phyloP scores from a whole-genome alignment of 2,888 invertebrate genomes.

The Pandemis corylana region DNA sequence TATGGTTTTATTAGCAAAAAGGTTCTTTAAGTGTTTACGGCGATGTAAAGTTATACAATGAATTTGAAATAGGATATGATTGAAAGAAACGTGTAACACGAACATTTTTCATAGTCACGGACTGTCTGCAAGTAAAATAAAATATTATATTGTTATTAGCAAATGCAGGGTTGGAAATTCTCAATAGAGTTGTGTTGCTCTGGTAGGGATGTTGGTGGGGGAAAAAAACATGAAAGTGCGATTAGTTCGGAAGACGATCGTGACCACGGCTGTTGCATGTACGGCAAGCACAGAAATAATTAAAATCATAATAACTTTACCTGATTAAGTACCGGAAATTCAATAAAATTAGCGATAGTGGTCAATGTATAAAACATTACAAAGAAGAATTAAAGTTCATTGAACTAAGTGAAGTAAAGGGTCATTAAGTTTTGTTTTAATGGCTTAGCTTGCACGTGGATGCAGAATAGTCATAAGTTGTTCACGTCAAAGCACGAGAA shows the following conservation, averaged over 20 bases:
- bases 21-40: conserved; percentile 3
- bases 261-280: no score
- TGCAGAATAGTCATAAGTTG: background rate
- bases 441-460: conserved; percentile 1
- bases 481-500: background rate
- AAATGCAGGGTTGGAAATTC: no score
- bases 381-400: background rate
- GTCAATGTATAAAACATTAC: background rate
- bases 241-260: no score
- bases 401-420: background rate
- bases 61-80: background rate
- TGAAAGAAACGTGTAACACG: background rate
- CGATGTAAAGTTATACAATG: background rate
- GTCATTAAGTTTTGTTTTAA: background rate
- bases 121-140: background rate
- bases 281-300: no score
- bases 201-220: no score
- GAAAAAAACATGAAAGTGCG: no score
- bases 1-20: background rate
- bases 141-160: no score
- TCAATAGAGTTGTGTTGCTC: no score
- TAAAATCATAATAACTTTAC: no score
- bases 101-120: background rate
- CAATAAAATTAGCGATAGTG: no score
- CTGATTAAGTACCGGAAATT: no score